Evolutionary conservation across 2,113 vertebrate species (phyloP), one percentile per base, ranked within the genome.

Genomic region (Spea bombifrons): DNA sequence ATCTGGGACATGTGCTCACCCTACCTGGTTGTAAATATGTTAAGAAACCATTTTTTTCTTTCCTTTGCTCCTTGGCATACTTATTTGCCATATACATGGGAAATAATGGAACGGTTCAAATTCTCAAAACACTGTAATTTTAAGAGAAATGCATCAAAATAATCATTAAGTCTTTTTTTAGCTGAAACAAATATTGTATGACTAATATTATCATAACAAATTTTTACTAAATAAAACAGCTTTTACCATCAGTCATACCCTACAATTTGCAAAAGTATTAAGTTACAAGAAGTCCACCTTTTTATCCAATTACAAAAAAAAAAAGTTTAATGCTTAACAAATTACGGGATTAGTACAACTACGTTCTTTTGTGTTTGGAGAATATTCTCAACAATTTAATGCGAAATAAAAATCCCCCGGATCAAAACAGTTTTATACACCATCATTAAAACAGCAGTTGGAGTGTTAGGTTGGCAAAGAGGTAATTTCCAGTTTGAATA

Each of bases 181-280:
- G 66, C 66, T 16, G 7, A 55, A 17, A 50, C 55, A 46, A 17
- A 46, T 48, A 68, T 59, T 46, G 15, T 63, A 48, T 76, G 6
- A 12, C 44, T 70, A 69, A 5, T 59, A 69, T 68, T 76, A 70
- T 43, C 50, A 59, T 59, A 63, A 63, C 2, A 48, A n/a, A n/a
- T 13, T 66, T n/a, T 57, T 67, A n/a, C 52, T 30, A 77, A 70
- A 77, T 77, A 77, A 50, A 61, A 49, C 8, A 43, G 52, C 49
- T 44, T 75, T 66, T 15, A 55, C 15, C 3, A 9, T 7, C 52
- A 15, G 45, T 12, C 5, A 17, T 70, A 61, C 45, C 66, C 70
- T 61, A 83, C 7, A 44, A 72, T 67, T 87, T 83, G n/a, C 13
- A 72, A 15, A 72, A 68, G 88, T 84, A 76, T 55, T 72, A 71